These are phyloP conservation scores for Epinephelus moara DNA, from an alignment of 2,113 vertebrate species.

Conservation along the genomic window DNA sequence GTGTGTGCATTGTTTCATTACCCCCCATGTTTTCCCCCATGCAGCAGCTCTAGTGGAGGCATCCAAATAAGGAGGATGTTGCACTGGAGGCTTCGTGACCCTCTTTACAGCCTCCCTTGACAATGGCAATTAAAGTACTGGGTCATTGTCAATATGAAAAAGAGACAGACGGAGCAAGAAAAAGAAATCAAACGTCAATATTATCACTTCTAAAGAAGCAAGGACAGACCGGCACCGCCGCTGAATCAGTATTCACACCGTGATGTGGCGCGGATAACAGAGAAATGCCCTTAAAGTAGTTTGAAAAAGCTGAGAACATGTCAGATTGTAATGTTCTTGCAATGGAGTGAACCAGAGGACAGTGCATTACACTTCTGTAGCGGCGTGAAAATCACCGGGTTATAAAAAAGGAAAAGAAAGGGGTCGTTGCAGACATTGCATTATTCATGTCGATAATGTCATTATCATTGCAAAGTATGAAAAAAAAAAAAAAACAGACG, in stretches of 20 bases:
- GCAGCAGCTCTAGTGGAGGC: conserved; percentile 50
- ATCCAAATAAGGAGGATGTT: conserved; percentile 71
- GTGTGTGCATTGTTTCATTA: conserved; percentile 65
- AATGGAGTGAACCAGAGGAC: conserved; percentile 40
- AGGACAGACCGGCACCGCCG: not conserved
- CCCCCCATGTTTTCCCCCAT: conserved; percentile 31
- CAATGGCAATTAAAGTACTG: conserved; percentile 77
- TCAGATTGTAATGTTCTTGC: conserved; percentile 47
- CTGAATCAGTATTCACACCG: conserved; percentile 50
- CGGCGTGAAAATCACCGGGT: conserved; percentile 47
- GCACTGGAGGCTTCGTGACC: conserved; percentile 73
- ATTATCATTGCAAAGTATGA: conserved; percentile 74
- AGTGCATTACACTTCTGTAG: conserved; percentile 43
- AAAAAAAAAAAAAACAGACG: conserved; percentile 47
- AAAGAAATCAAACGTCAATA: conserved; percentile 37
- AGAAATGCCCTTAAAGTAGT: conserved; percentile 46
- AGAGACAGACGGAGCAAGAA: conserved; percentile 29
- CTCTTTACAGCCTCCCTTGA: conserved; percentile 74
- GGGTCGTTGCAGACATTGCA: conserved; percentile 60
- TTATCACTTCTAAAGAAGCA: conserved; percentile 35
- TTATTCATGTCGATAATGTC: conserved; percentile 80
- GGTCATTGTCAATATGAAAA: conserved; percentile 68
- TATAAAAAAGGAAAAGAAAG: conserved; percentile 27
- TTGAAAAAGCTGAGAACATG: conserved; percentile 36
- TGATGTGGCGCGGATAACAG: conserved; percentile 4